Evolutionary conservation across 2,888 invertebrate species (phyloP).

Genomic region (Apotomis capreana): DNA sequence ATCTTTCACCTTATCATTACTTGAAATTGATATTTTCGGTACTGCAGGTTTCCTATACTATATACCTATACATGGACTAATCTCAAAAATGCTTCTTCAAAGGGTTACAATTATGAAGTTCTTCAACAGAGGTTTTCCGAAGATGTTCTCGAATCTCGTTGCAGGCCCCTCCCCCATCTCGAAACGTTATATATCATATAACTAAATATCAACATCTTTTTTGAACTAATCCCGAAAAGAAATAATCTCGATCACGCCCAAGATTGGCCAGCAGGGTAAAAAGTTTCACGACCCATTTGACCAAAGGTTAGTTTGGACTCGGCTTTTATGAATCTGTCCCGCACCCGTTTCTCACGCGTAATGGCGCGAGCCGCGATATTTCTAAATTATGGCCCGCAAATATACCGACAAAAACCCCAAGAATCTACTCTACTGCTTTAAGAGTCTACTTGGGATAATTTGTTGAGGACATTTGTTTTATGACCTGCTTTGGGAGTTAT

Average conservation of each 20-base stretch:
- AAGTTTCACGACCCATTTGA: slow-evolving; percentile 30
- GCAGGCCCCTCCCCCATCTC: too few relatives aligned
- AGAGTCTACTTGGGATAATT: slow-evolving; percentile 26
- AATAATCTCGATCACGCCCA: background rate
- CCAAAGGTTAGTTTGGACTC: slow-evolving; percentile 29
- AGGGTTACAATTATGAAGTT: too few relatives aligned
- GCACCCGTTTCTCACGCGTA: slow-evolving; percentile 46
- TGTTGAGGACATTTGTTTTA: slow-evolving; percentile 21
- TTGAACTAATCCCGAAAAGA: background rate
- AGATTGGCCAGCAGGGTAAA: background rate
- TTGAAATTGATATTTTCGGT: too few relatives aligned
- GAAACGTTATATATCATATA: too few relatives aligned
- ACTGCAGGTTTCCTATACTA: too few relatives aligned
- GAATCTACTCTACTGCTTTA: slow-evolving; percentile 14
- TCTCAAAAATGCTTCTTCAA: too few relatives aligned
- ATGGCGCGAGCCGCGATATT: slow-evolving; percentile 45
- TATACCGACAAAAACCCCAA: slow-evolving; percentile 31
- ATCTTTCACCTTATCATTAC: too few relatives aligned
- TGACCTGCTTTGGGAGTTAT: slow-evolving; percentile 11
- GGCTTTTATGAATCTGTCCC: slow-evolving; percentile 44
- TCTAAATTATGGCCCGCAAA: slow-evolving; percentile 45
- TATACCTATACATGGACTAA: too few relatives aligned
- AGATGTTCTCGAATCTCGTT: too few relatives aligned
- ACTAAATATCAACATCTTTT: too few relatives aligned
- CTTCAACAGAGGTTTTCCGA: too few relatives aligned